phyloP scores from a whole-genome alignment of 2,113 vertebrate species.

The human region DNA sequence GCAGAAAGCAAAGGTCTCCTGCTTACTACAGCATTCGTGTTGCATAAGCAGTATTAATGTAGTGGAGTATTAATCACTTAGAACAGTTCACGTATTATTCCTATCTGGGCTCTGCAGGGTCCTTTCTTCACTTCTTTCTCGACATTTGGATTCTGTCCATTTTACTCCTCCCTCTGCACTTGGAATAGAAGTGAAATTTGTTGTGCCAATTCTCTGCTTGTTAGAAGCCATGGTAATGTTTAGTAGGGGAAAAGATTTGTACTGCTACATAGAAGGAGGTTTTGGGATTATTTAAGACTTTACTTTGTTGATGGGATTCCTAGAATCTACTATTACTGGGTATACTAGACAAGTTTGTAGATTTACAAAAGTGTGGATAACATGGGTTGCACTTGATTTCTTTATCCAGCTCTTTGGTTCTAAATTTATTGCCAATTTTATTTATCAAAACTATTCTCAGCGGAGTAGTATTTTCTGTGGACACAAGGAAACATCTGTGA shows the following conservation, averaged over 20 bases:
- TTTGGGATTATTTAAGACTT: conserved; percentile 2
- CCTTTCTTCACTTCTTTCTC: conserved; percentile 19
- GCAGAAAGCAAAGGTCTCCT: background rate
- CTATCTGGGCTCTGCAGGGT: background rate
- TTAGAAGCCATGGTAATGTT: conserved; percentile 36
- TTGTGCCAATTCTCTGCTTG: conserved; percentile 65
- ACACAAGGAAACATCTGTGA: conserved; percentile 83
- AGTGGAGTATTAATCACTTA: background rate
- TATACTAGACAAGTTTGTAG: background rate
- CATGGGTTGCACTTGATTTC: conserved; percentile 25
- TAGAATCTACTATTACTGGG: background rate
- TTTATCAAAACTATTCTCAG: conserved; percentile 68
- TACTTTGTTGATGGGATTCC: conserved; percentile 29
- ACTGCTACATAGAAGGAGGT: background rate
- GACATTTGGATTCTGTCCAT: conserved; percentile 59
- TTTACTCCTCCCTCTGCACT: conserved; percentile 47
- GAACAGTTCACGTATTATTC: conserved; percentile 26
- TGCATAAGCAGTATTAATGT: background rate
- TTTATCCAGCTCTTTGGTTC: conserved; percentile 48
- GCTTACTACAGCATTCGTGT: background rate
- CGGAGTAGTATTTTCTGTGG: conserved; percentile 76
- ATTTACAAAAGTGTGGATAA: background rate
- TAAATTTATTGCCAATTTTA: conserved; percentile 74
- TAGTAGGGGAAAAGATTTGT: conserved; percentile 35
- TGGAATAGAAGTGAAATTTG: conserved; percentile 33